Percentiles rank a stretch among this genome's conserved stretches.
Evolutionary conservation across 2,888 invertebrate genomes (phyloP).

Genomic region (Liopterus haemorrhoidalis): DNA sequence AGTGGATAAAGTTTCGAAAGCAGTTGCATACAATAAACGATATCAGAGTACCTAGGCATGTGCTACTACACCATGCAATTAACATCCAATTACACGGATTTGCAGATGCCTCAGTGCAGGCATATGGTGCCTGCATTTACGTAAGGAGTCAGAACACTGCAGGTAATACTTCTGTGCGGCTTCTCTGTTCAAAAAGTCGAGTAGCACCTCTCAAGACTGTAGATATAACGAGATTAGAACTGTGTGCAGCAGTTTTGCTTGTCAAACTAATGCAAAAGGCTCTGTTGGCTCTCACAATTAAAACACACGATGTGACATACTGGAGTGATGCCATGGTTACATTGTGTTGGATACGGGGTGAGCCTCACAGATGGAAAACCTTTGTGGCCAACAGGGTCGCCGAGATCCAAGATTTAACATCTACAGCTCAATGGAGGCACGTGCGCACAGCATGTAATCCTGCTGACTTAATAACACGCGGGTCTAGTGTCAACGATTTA

Average conservation of each 20-base stretch:
- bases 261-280: conserved; percentile 15
- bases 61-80: neutral
- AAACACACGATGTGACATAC: conserved; percentile 14
- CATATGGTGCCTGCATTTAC: conserved; percentile 31
- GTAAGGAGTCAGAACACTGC: conserved; percentile 16
- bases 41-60: conserved; percentile 14
- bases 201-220: conserved; percentile 29
- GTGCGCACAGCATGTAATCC: conserved; percentile 3
- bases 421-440: conserved; percentile 1
- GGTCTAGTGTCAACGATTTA: conserved; percentile 3
- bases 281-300: conserved; percentile 1
- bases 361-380: conserved; percentile 9
- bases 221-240: conserved; percentile 28
- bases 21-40: conserved; percentile 10
- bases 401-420: conserved; percentile 1
- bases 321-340: conserved; percentile 31
- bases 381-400: conserved; percentile 1
- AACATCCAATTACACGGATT: conserved; percentile 29
- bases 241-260: conserved; percentile 28
- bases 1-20: conserved; percentile 13
- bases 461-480: neutral
- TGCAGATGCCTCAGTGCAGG: conserved; percentile 28
- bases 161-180: conserved; percentile 8
- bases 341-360: conserved; percentile 28
- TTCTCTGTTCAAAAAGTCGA: conserved; percentile 28